Conservation (phyloP, 35 echinoderm and acorn worm species). For the Lytechinus pictus region DNA sequence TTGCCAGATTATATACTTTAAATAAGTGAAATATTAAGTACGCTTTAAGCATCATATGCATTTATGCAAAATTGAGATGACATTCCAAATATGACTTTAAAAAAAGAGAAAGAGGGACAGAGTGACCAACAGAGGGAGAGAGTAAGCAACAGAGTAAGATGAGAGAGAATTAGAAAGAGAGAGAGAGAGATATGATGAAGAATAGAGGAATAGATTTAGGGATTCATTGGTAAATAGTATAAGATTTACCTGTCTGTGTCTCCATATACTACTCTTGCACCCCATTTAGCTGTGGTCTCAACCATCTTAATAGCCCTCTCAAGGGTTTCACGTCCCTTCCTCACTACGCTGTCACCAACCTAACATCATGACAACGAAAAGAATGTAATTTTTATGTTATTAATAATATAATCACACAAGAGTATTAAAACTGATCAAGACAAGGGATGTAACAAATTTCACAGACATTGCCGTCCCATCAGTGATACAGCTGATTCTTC, state of each 20-base stretch:
- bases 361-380: constrained; percentile 6
- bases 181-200: not conserved
- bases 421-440: not conserved
- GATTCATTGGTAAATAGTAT: no score
- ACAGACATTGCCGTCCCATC: not conserved
- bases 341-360: constrained; percentile 96
- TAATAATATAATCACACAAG: not conserved
- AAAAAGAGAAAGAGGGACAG: not conserved
- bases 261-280: constrained; percentile 90
- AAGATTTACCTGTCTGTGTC: constrained; percentile 92
- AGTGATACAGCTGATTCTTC: not conserved
- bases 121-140: not conserved
- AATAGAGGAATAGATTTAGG: not conserved
- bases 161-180: not conserved
- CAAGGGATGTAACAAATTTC: no score
- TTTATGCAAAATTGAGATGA: no score
- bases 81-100: not conserved
- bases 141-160: not conserved
- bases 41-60: no score
- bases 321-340: constrained; percentile 92
- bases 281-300: constrained; percentile 81
- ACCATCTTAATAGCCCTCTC: constrained; percentile 85
- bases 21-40: no score
- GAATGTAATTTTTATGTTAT: not conserved
- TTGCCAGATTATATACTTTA: no score